phyloP scores from a whole-genome alignment of 2,797 vertebrate species.

The Ptychobarbus kaznakovi region DNA sequence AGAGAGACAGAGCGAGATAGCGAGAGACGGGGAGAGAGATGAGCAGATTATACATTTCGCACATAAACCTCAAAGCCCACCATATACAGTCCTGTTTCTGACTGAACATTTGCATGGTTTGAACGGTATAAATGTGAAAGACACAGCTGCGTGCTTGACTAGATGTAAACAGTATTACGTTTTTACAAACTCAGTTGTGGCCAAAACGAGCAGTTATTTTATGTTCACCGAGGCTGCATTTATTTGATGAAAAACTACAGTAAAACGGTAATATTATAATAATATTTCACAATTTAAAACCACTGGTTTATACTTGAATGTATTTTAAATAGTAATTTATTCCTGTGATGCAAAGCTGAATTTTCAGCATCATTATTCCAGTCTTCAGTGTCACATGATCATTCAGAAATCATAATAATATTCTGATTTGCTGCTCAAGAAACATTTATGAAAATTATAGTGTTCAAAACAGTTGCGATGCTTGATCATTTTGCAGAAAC shows the following conservation, averaged over 20 bases:
- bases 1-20: constrained; percentile 13
- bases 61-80: constrained; percentile 19
- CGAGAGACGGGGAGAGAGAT: not conserved
- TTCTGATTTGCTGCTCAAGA: not conserved
- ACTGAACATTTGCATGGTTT: not conserved
- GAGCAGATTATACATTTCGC: constrained; percentile 28
- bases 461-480: not conserved
- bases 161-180: not conserved
- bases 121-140: not conserved
- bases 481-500: not conserved
- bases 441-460: not conserved
- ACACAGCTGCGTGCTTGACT: not conserved
- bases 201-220: not conserved
- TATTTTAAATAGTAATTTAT: not conserved
- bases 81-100: not conserved
- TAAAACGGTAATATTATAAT: not conserved
- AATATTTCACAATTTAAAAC: not conserved
- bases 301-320: not conserved
- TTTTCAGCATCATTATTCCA: not conserved
- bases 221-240: not conserved
- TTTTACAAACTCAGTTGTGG: not conserved
- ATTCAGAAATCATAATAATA: not conserved
- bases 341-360: not conserved
- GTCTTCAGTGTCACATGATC: not conserved
- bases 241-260: not conserved